A percentile compares a stretch with the other conserved stretches of the same genome.
phyloP scores from a whole-genome alignment of 1,140 invertebrate genomes.

The Orchestia grillus region DNA sequence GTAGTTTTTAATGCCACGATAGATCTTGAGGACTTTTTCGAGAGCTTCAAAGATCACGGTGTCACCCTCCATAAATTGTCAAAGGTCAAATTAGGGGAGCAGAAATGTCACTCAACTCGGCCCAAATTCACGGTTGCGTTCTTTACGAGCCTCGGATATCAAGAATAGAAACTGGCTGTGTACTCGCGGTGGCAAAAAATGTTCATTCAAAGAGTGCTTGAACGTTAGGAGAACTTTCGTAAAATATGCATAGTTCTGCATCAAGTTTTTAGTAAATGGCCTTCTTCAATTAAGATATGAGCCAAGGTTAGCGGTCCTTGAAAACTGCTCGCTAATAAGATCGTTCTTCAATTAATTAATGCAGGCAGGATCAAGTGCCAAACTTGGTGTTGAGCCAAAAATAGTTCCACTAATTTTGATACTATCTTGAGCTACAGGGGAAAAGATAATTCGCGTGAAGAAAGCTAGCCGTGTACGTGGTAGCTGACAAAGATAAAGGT shows the following conservation, averaged over 20 bases:
- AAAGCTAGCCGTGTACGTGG: neutral
- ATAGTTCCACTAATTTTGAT: neutral
- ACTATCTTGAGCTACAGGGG: neutral
- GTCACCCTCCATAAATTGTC: neutral
- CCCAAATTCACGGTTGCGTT: neutral
- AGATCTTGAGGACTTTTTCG: neutral
- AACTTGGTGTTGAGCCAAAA: neutral
- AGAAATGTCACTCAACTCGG: neutral
- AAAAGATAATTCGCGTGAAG: neutral
- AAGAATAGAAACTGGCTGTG: neutral
- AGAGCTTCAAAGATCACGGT: neutral
- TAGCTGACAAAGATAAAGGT: neutral
- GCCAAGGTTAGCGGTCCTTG: neutral
- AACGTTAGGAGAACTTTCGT: neutral
- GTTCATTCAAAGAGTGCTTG: neutral
- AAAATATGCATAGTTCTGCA: neutral
- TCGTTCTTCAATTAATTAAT: neutral
- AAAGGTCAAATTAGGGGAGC: conserved; percentile 7
- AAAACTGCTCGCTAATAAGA: neutral
- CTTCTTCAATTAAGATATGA: neutral
- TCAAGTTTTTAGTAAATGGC: neutral
- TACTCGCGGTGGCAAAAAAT: neutral
- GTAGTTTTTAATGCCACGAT: too few species aligned
- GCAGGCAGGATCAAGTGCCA: neutral
- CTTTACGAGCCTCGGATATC: neutral